These are phyloP conservation scores for Alentia gelatinosa DNA, from an alignment of 2,888 invertebrate species.

Conservation along the genomic window DNA sequence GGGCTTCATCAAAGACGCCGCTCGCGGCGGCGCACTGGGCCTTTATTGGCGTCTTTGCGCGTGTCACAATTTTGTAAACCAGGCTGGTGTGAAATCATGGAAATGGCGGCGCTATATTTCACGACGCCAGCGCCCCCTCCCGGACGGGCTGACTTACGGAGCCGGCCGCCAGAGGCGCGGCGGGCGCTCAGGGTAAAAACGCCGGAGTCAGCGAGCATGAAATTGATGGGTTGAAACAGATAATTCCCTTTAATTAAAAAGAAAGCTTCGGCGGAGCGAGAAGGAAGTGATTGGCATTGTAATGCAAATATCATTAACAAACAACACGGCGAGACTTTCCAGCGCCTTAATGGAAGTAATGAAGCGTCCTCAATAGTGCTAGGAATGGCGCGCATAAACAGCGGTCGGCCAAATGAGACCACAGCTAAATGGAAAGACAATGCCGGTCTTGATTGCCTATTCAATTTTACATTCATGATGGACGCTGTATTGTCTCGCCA, in stretches of 20 bases:
- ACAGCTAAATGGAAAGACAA: conserved; percentile 44
- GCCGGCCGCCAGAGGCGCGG: conserved; percentile 7
- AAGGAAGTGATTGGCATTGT: conserved; percentile 54
- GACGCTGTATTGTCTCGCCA: conserved; percentile 30
- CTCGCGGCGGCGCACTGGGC: not conserved
- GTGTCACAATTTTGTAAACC: conserved; percentile 48
- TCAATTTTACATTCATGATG: conserved; percentile 30
- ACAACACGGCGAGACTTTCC: conserved; percentile 5
- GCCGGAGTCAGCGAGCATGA: conserved; percentile 34
- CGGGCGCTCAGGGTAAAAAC: conserved; percentile 30
- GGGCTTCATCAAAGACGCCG: conserved; percentile 28
- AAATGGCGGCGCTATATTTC: conserved; percentile 46
- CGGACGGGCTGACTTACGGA: not conserved
- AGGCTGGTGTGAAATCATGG: conserved; percentile 46
- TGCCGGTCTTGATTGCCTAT: conserved; percentile 47
- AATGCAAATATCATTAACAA: conserved; percentile 54
- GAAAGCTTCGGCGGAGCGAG: conserved; percentile 35
- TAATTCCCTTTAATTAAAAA: conserved; percentile 52
- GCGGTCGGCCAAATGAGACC: conserved; percentile 34
- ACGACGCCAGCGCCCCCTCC: not conserved
- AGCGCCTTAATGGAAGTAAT: conserved; percentile 22
- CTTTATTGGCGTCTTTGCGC: conserved; percentile 39
- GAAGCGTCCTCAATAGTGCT: conserved; percentile 7
- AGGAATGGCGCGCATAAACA: conserved; percentile 27
- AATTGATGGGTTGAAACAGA: conserved; percentile 54